phyloP scores from a whole-genome alignment of 2,797 vertebrate genomes.

The Danio aesculapii region DNA sequence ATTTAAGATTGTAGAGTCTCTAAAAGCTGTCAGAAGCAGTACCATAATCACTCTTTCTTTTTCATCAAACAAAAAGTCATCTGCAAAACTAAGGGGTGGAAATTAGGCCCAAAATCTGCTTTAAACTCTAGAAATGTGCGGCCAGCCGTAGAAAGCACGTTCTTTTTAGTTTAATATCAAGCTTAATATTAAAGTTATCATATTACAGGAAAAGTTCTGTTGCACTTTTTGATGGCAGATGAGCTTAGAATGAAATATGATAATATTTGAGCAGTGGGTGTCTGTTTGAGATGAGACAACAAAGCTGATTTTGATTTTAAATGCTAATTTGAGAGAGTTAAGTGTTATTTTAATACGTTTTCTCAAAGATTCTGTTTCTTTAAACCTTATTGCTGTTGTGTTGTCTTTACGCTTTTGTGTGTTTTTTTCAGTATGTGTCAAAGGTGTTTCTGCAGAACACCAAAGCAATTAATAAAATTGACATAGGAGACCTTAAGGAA shows the following conservation, averaged over 20 bases:
- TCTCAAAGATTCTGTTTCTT: not conserved
- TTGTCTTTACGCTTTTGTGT: constrained; percentile 1
- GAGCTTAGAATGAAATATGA: constrained; percentile 44
- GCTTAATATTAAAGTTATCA: too few species aligned
- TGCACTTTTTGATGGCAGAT: constrained; percentile 53
- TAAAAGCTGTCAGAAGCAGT: too few species aligned
- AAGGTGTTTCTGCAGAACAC: constrained; percentile 1
- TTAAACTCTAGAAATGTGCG: too few species aligned
- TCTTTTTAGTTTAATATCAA: too few species aligned
- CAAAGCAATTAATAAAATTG: constrained; percentile 22
- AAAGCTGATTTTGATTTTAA: not conserved
- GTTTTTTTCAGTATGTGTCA: not conserved
- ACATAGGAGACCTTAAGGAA: constrained; percentile 1
- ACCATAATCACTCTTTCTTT: too few species aligned
- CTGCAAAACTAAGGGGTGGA: too few species aligned
- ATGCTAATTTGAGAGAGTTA: not conserved
- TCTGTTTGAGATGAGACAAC: not conserved
- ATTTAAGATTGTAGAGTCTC: too few species aligned
- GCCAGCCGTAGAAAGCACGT: too few species aligned
- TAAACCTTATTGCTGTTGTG: not conserved
- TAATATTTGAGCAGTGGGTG: constrained; percentile 16
- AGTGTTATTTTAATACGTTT: constrained; percentile 3
- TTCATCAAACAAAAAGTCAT: too few species aligned
- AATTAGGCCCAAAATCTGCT: too few species aligned
- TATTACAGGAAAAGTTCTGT: constrained; percentile 24